phyloP scores from a whole-genome alignment of 1,140 invertebrate genomes.

The Andricus grossulariae region DNA sequence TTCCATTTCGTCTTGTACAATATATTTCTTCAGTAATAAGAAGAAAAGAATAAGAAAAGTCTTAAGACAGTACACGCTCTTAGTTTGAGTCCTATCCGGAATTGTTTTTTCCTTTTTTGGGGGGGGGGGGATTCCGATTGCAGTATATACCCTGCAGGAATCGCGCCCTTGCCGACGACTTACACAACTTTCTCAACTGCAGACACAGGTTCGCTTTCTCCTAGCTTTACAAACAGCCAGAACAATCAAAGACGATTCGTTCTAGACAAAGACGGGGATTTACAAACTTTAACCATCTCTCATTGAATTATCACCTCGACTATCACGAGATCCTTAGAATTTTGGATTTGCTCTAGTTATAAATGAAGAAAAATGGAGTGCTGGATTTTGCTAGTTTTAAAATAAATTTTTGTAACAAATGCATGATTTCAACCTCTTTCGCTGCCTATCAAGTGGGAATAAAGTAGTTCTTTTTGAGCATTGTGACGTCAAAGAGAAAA shows the following conservation, averaged over 20 bases:
- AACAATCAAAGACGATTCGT: constrained; percentile 15
- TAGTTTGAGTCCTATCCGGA: not conserved
- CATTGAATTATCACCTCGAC: constrained; percentile 5
- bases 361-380: not conserved
- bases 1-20: not conserved
- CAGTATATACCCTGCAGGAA: not conserved
- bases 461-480: no score
- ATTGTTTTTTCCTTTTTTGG: not conserved
- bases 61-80: not conserved
- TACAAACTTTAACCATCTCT: constrained; percentile 12
- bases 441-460: no score
- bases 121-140: not conserved
- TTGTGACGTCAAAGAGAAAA: no score
- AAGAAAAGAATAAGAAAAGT: not conserved
- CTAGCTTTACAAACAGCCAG: constrained; percentile 2
- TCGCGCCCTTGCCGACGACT: constrained; percentile 1
- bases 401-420: no score
- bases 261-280: constrained; percentile 18
- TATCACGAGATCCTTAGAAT: not conserved
- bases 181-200: constrained; percentile 13
- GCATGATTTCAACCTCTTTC: no score
- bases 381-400: no score
- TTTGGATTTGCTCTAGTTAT: not conserved
- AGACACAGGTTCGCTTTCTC: constrained; percentile 21
- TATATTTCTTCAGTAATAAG: not conserved